Evolutionary conservation across 2,888 invertebrate species (phyloP), one percentile per base, ranked within the genome.

Genomic region (Lobophora halterata): DNA sequence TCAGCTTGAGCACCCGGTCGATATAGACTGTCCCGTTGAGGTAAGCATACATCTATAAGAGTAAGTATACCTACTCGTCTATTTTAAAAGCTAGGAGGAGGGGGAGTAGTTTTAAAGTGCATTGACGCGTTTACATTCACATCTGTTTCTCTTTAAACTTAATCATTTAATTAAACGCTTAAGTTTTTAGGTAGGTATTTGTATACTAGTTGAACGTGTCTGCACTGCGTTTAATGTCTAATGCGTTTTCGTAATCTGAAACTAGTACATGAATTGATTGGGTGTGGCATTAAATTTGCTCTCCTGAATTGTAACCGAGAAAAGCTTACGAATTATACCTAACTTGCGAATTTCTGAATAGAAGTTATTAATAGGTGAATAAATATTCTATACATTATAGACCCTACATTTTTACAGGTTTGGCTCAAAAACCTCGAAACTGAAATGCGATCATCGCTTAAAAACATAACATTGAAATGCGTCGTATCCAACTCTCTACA

Each of bases 351-450:
- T n/a, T n/a, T n/a, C n/a, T n/a, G n/a, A n/a, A n/a, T n/a, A n/a
- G n/a, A n/a, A n/a, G n/a, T n/a, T n/a, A n/a, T n/a, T n/a, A n/a
- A n/a, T n/a, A n/a, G n/a, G n/a, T n/a, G n/a, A 28, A 33, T 24
- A 7, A 0, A 8, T 7, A 10, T 28, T 8, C 16, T 13, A 32
- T 19, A 6, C 14, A 13, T 7, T 21, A 4, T 31, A 44, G 47
- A 27, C 3, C 14, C 5, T 3, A 14, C 1, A 24, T 25, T 25
- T 13, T 25, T 32, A 26, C 75, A 93, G 89, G 80, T 89, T 34
- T 94, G 94, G 98, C 83, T 98, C 21, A 90, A 91, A 60, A 90
- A 91, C 51, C 89, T 99, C 28, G 95, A 97, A 41, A 89, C 88
- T 14, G 95, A 95, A 73, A 97, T 99, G 92, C 93, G 80, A 30